Evolutionary conservation across 2,797 vertebrate species (phyloP).

Genomic region (Gallinago solitaria): DNA sequence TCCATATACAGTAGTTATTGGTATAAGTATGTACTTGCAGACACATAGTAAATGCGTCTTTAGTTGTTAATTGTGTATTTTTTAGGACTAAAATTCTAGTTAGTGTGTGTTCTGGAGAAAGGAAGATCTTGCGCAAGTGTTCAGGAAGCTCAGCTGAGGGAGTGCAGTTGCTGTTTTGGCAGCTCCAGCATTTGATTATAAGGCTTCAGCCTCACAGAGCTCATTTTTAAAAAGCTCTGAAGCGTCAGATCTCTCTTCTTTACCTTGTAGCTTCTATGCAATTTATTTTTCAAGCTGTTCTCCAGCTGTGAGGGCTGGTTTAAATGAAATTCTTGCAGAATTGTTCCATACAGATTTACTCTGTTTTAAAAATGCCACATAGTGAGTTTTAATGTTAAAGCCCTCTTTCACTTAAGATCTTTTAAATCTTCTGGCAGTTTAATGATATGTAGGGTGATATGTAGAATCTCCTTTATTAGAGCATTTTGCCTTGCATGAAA

Average conservation of each 20-base stretch:
- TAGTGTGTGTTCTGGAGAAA: not conserved
- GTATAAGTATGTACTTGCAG: not conserved
- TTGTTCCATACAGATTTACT: not conserved
- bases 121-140: not conserved
- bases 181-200: not conserved
- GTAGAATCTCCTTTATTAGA: not conserved
- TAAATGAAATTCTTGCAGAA: not conserved
- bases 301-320: not conserved
- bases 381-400: not conserved
- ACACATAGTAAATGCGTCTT: not conserved
- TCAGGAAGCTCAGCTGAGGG: not conserved
- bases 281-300: constrained; percentile 7
- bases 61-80: not conserved
- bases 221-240: not conserved
- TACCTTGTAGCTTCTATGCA: not conserved
- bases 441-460: not conserved
- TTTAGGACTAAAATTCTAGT: not conserved
- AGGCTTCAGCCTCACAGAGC: not conserved
- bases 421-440: not conserved
- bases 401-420: not conserved
- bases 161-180: constrained; percentile 16
- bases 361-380: not conserved
- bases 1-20: not conserved
- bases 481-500: not conserved
- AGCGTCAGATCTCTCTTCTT: constrained; percentile 1